Conservation (phyloP, 30 jellyfish, hydroid and myxozoan species). For the Pelagia noctiluca region DNA sequence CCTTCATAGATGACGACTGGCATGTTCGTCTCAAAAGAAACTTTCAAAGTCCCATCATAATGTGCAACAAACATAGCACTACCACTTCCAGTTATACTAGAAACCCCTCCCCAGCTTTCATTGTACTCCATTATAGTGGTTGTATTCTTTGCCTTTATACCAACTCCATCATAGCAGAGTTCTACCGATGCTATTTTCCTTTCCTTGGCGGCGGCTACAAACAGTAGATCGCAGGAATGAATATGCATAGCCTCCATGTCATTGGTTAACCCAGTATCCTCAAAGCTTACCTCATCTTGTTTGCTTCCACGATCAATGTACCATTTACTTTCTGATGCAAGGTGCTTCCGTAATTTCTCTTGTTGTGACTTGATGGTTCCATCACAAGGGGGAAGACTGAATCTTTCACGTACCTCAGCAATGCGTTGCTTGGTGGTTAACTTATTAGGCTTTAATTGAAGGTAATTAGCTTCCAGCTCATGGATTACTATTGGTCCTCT, state of each 20-base stretch:
- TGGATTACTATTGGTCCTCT: no score
- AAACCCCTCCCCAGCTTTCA: no score
- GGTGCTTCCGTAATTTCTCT: slow-evolving; percentile 27
- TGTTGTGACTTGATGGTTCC: slow-evolving; percentile 29
- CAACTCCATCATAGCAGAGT: slow-evolving; percentile 17
- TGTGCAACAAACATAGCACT: no score
- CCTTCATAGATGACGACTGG: slow-evolving; percentile 24
- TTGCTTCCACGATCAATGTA: slow-evolving; percentile 10
- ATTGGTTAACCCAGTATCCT: slow-evolving; percentile 28
- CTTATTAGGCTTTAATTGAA: no score
- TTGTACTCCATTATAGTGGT: slow-evolving; percentile 16
- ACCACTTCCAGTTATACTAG: no score
- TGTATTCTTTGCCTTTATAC: slow-evolving; percentile 25
- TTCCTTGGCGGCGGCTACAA: slow-evolving; percentile 36
- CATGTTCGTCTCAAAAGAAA: neutral
- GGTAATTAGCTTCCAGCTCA: no score
- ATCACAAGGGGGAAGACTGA: slow-evolving; percentile 17
- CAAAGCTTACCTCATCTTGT: slow-evolving; percentile 27
- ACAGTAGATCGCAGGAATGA: no score
- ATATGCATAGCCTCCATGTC: slow-evolving; percentile 28
- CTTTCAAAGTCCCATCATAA: no score
- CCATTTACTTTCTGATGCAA: slow-evolving; percentile 4
- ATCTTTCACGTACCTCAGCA: slow-evolving; percentile 18
- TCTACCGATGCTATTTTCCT: slow-evolving; percentile 25
- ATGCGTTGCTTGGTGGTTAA: neutral